phyloP scores from a whole-genome alignment of 2,113 vertebrate species.

The Anarrhichthys ocellatus region DNA sequence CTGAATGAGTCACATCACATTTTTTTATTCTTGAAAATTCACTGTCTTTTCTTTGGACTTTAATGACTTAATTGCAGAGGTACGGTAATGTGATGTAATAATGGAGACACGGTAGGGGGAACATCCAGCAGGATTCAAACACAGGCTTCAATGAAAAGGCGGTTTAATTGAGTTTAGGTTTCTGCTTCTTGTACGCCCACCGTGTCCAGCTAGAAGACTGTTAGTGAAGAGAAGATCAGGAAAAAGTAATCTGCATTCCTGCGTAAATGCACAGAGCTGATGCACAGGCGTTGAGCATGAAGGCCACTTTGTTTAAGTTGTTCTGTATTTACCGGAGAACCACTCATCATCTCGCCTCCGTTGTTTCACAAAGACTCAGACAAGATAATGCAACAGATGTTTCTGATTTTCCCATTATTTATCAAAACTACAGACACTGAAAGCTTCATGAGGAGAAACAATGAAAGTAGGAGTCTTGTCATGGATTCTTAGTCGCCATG shows the following conservation, averaged over 20 bases:
- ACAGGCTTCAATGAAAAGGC: not conserved
- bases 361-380: not conserved
- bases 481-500: not conserved
- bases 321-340: constrained; percentile 7
- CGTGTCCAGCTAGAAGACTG: not conserved
- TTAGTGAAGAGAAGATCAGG: not conserved
- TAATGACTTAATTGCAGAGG: not conserved
- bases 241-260: not conserved
- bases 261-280: constrained; percentile 6
- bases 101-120: not conserved
- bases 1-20: not conserved
- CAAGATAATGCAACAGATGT: not conserved
- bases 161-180: constrained; percentile 24
- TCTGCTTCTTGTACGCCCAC: not conserved
- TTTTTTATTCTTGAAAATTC: not conserved
- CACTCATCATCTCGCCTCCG: constrained; percentile 1
- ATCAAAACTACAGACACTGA: not conserved
- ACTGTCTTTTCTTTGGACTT: not conserved
- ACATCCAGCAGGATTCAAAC: constrained; percentile 4
- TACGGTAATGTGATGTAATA: not conserved
- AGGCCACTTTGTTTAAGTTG: constrained; percentile 8
- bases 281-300: constrained; percentile 17
- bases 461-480: not conserved
- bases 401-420: constrained; percentile 4
- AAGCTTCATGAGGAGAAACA: constrained; percentile 14